Base-by-base conservation (phyloP, 2,113 vertebrate species). In the Chlamydotis undulata region DNA sequence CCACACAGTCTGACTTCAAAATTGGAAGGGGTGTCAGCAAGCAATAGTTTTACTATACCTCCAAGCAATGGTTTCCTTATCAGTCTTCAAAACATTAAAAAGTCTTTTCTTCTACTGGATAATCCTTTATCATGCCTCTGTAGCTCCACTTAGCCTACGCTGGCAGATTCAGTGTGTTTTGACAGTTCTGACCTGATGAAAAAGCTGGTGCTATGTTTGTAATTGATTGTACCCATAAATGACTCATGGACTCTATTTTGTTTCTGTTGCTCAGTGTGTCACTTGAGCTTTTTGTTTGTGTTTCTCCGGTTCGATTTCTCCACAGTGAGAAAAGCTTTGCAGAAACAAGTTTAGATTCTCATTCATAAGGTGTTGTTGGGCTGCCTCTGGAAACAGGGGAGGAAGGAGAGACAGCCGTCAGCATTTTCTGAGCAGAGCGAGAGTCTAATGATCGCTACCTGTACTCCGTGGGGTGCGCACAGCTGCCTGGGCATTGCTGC, bases 181-280 rank as follows among this genome's bases (percentile, higher is more conserved):
- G 95, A 96, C 94, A 94, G 91, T 93, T 93, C 29, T 92, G 93
- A 89, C 91, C 95, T 79, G 91, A 92, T 90, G 91, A 96, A 95
- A 96, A 94, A 78, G 70, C 95, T 59, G 35, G 70, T 50, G 88
- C 90, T 93, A 21, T 91, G 83, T 89, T 85, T 93, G 95, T 90
- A 96, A 97, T 94, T 96, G 95, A 96, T 93, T 94, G 90, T 94
- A 82, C 28, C 85, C 86, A 87, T 86, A 96, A 95, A 89, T 80
- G 93, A 96, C 90, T 96, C 94, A 91, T 3, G 39, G 78, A 92
- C 83, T 96, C 81, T 85, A 89, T 94, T 96, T 96, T 95, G 93
- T 83, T 94, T 94, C 82, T 69, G 73, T 85, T 81, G 83, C 90
- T 90, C 75, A 9, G 24, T 9, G 43, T 94, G 79, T 95, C 87